Base-by-base conservation (phyloP, 1,140 invertebrate genomes). In the Anastatus disparis region DNA sequence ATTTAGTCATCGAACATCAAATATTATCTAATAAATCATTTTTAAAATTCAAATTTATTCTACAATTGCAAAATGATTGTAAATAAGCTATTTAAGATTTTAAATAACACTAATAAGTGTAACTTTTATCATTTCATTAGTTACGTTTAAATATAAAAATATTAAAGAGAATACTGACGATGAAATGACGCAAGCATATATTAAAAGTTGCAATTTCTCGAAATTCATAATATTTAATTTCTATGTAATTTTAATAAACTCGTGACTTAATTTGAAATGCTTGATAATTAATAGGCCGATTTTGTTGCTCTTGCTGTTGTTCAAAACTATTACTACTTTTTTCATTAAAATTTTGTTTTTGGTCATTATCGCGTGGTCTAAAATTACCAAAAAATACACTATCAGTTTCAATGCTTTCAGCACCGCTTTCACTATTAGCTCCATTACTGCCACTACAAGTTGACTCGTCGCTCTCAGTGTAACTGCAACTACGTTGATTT, bases 321-420 rank as follows among this genome's bases (percentile, higher is more conserved):
- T 35, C 2, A 40, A 15, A 8, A 1, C 35, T 15, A 15, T 42
- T 2, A 12, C 35, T n/a, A 31, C 10, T 31, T 15, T 22, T 3
- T n/a, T 40, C 17, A 44, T 58, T 20, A 42, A 29, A 26, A 13
- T 13, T 31, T 46, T 52, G 61, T 17, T 20, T 31, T 26, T 63
- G 40, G 13, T 29, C 9, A 4, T 67, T 26, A 12, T 7, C 29
- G 13, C 48, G 35, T 2, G 35, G 74, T 2, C 82, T 74, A 31
- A 85, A 82, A 50, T 84, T 86, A 0, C 81, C 92, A 75, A 93
- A 93, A 75, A 93, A 92, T 3, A 94, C 92, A 15, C 92, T 93
- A 84, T 94, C 92, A 0, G 93, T 94, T 66, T 93, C 93, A 40
- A 94, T 87, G 84, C 93, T 94, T 78, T 94, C 93, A 7, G 91